These are phyloP conservation scores for Hippopotamus amphibius DNA, from an alignment of 2,113 vertebrate species.

Conservation along the genomic window DNA sequence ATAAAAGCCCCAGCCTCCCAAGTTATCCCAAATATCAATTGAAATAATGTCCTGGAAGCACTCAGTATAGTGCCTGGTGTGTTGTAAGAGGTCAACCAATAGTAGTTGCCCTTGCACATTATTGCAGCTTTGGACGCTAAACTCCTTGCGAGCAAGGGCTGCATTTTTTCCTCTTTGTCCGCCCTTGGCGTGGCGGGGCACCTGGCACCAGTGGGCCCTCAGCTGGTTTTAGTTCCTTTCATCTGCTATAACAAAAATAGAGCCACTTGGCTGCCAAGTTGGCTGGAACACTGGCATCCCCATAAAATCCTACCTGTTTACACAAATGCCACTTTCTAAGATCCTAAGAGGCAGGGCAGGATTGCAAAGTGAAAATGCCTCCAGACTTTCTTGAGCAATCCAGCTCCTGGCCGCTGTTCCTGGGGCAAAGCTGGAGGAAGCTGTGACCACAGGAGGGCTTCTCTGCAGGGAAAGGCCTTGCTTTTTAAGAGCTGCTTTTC, in stretches of 20 bases:
- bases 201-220: neutral
- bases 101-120: neutral
- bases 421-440: neutral
- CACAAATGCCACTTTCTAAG: slow-evolving; percentile 62
- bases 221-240: neutral
- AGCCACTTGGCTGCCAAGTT: neutral
- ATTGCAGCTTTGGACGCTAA: neutral
- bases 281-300: neutral
- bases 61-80: neutral
- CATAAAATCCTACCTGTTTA: slow-evolving; percentile 66
- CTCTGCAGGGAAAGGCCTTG: neutral
- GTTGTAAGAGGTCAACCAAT: too few species aligned
- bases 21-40: neutral
- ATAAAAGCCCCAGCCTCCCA: neutral
- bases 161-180: neutral
- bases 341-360: neutral
- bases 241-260: slow-evolving; percentile 9
- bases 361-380: neutral
- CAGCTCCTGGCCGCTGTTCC: neutral
- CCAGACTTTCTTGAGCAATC: neutral
- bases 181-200: neutral
- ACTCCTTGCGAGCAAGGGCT: neutral
- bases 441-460: neutral
- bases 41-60: neutral
- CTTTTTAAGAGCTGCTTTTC: slow-evolving; percentile 21